Percentiles rank a stretch among this genome's conserved stretches.
phyloP scores from a whole-genome alignment of 2,797 vertebrate species.

The Hoplostethus atlanticus region DNA sequence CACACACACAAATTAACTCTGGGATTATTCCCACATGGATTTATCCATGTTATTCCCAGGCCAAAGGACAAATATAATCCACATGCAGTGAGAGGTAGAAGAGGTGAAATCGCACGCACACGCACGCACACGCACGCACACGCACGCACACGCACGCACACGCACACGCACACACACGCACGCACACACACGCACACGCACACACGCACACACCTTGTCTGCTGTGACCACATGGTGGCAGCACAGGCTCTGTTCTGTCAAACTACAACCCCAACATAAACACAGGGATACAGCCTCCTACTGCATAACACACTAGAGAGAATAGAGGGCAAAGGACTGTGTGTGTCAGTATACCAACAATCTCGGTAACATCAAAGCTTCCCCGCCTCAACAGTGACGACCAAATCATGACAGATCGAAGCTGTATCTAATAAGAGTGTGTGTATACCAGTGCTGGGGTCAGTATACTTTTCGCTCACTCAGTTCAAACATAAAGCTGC shows the following conservation, averaged over 20 bases:
- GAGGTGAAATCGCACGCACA: not conserved
- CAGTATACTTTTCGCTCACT: no score
- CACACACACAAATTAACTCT: not conserved
- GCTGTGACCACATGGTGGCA: slow-evolving; percentile 70
- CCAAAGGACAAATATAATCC: slow-evolving; percentile 19
- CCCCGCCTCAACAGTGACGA: not conserved
- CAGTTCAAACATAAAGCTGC: no score
- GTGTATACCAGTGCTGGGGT: not conserved
- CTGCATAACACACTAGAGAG: not conserved
- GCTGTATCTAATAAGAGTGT: not conserved
- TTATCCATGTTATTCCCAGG: slow-evolving; percentile 4
- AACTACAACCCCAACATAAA: not conserved
- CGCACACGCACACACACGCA: not conserved
- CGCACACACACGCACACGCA: not conserved
- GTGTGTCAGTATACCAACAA: no score
- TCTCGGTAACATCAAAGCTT: no score
- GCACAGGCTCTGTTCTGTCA: slow-evolving; percentile 34
- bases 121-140: not conserved
- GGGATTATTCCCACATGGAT: slow-evolving; percentile 13
- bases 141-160: not conserved
- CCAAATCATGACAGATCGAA: not conserved
- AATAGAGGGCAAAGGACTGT: not conserved
- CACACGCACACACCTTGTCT: not conserved
- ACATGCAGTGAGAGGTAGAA: not conserved
- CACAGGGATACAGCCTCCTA: not conserved